Evolutionary conservation across 2,888 invertebrate species (phyloP).

Genomic region (Caenorhabditis sulstoni): DNA sequence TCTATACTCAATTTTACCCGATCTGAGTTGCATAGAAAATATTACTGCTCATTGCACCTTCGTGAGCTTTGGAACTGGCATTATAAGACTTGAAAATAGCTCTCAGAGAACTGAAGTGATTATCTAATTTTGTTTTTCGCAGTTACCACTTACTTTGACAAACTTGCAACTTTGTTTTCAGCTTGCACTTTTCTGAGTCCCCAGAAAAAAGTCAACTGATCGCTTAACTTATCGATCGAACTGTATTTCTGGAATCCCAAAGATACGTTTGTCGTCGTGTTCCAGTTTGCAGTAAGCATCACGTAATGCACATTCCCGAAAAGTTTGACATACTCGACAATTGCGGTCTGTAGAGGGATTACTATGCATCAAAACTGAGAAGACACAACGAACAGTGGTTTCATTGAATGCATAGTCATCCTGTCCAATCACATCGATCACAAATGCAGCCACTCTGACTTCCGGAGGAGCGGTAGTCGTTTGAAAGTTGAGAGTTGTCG

Average conservation of each 20-base stretch:
- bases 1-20: slow-evolving; percentile 2
- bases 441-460: slow-evolving; percentile 35
- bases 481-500: not conserved
- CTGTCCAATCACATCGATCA: slow-evolving; percentile 41
- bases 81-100: not conserved
- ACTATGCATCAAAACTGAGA: not conserved
- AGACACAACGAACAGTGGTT: slow-evolving; percentile 24
- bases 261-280: not conserved
- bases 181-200: not conserved
- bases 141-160: not conserved
- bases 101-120: slow-evolving; percentile 11
- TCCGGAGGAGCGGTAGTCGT: slow-evolving; percentile 5
- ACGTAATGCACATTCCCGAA: slow-evolving; percentile 23
- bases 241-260: slow-evolving; percentile 16
- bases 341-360: slow-evolving; percentile 2
- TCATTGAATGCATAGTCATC: slow-evolving; percentile 49
- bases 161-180: slow-evolving; percentile 1
- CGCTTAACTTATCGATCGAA: not conserved
- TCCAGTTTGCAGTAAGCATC: slow-evolving; percentile 15
- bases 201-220: not conserved
- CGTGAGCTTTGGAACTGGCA: not conserved
- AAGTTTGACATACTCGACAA: slow-evolving; percentile 16
- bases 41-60: slow-evolving; percentile 9
- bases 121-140: not conserved
- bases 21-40: slow-evolving; percentile 52